Percentiles rank a stretch among this genome's conserved stretches.
phyloP scores from a whole-genome alignment of 1,140 invertebrate genomes.

The Meloidogyne exigua region DNA sequence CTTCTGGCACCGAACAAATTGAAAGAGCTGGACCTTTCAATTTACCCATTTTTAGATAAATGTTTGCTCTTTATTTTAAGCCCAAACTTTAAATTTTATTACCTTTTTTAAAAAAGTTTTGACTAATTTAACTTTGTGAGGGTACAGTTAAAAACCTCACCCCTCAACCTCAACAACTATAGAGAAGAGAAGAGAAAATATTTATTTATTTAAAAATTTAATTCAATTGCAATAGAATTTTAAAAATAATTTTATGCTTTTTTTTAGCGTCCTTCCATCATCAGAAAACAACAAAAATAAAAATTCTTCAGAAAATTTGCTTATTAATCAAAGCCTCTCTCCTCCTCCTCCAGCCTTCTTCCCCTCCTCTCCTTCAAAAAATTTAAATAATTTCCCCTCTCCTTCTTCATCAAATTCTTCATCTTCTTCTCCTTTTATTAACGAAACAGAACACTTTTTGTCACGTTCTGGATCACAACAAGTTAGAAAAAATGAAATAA shows the following conservation, averaged over 20 bases:
- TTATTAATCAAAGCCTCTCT: not conserved
- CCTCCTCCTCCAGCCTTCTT: constrained; percentile 8
- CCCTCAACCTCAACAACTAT: not conserved
- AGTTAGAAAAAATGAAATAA: not conserved
- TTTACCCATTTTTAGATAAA: too few relatives aligned
- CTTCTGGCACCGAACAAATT: too few relatives aligned
- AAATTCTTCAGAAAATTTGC: not conserved
- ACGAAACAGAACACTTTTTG: not conserved
- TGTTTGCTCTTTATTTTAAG: too few relatives aligned
- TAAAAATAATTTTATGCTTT: too few relatives aligned
- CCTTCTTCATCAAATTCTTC: not conserved
- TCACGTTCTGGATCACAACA: not conserved
- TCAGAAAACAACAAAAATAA: not conserved
- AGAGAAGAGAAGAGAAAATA: too few relatives aligned
- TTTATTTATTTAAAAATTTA: not conserved
- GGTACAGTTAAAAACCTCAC: too few relatives aligned
- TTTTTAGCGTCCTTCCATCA: not conserved
- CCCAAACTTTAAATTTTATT: too few relatives aligned
- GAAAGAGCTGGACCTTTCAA: too few relatives aligned
- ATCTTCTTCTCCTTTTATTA: not conserved
- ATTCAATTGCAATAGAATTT: too few relatives aligned
- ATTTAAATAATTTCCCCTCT: not conserved
- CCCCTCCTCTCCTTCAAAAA: constrained; percentile 1
- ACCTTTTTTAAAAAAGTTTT: too few relatives aligned
- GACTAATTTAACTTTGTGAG: too few relatives aligned